A percentile compares a stretch with the other conserved stretches of the same genome.
Evolutionary conservation across 2,113 vertebrate genomes (phyloP).

Genomic region (Notarius quadriscutis): DNA sequence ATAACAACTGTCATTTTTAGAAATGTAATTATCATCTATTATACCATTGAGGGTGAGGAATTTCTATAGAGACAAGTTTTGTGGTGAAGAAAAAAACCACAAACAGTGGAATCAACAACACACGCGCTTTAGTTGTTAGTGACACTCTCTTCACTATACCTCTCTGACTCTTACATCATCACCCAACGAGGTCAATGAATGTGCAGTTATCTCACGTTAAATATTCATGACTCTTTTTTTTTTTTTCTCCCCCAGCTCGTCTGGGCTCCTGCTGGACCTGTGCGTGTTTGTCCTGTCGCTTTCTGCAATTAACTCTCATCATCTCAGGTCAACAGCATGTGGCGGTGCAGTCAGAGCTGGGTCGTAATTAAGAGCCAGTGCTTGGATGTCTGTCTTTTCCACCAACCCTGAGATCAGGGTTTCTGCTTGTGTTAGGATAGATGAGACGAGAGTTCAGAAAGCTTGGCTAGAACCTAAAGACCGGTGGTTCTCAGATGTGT

Average conservation of each 20-base stretch:
- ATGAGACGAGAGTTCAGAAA: not conserved
- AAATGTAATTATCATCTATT: not conserved
- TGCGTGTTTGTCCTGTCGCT: constrained; percentile 16
- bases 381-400: not conserved
- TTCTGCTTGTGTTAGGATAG: not conserved
- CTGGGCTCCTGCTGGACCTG: not conserved
- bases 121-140: not conserved
- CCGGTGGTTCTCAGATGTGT: not conserved
- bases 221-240: constrained; percentile 21
- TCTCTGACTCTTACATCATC: not conserved
- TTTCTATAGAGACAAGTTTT: not conserved
- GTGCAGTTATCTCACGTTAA: constrained; percentile 12
- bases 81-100: not conserved
- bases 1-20: constrained; percentile 1
- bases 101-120: not conserved
- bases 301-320: constrained; percentile 21
- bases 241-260: too few species aligned
- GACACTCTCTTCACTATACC: not conserved
- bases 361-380: constrained; percentile 9
- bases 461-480: not conserved
- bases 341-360: not conserved
- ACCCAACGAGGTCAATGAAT: constrained; percentile 21
- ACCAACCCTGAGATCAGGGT: not conserved
- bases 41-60: not conserved
- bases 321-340: constrained; percentile 20